Evolutionary conservation across 1,140 invertebrate species (phyloP).

Genomic region (Prorops nasuta): DNA sequence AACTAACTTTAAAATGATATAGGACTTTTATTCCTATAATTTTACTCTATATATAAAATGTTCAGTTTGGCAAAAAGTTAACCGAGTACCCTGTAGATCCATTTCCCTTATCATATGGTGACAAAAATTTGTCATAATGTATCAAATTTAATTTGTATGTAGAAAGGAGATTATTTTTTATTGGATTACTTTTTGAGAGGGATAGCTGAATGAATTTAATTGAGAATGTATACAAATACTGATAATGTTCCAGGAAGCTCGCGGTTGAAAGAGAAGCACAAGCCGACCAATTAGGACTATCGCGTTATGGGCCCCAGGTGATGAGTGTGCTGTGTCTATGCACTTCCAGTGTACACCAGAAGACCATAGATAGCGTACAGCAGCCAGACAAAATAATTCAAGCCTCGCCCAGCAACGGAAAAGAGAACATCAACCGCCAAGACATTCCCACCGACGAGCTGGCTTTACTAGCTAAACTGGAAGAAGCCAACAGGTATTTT

Average conservation of each 20-base stretch:
- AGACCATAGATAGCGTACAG: slow-evolving; percentile 11
- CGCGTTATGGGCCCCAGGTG: slow-evolving; percentile 34
- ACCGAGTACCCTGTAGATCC: too few species aligned
- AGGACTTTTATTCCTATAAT: too few species aligned
- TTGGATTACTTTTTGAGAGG: slow-evolving; percentile 5
- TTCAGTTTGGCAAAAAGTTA: too few species aligned
- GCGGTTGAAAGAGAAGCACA: not conserved
- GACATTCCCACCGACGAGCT: slow-evolving; percentile 64
- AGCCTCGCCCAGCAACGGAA: slow-evolving; percentile 10
- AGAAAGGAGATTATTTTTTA: not conserved
- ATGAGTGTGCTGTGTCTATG: slow-evolving; percentile 34
- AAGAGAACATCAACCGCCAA: slow-evolving; percentile 21
- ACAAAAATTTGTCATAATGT: not conserved
- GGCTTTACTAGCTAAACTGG: slow-evolving; percentile 86
- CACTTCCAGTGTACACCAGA: slow-evolving; percentile 18
- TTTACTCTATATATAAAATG: too few species aligned
- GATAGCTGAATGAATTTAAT: slow-evolving; percentile 9
- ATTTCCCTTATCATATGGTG: too few species aligned
- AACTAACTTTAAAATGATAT: too few species aligned
- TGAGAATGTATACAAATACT: not conserved
- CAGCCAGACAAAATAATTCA: slow-evolving; percentile 20
- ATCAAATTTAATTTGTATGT: not conserved
- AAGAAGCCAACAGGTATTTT: slow-evolving; percentile 84
- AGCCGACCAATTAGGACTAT: slow-evolving; percentile 23
- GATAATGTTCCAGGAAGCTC: not conserved